Evolutionary conservation across 2,797 vertebrate genomes (phyloP), one percentile per base, ranked within the genome.

Genomic region (Gephyroberyx darwinii): DNA sequence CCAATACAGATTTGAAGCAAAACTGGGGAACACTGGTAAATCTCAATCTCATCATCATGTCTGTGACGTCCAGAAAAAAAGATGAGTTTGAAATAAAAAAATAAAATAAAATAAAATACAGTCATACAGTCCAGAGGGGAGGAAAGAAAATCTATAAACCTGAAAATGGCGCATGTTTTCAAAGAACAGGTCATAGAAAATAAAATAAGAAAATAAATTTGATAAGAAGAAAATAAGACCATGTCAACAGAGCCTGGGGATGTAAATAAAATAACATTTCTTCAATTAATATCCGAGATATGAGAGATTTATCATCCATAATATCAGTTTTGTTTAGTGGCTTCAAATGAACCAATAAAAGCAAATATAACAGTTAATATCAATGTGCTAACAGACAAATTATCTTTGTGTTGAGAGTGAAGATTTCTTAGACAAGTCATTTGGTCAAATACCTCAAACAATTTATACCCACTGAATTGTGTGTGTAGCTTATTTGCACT

Each of bases 1-100:
- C 95, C 95, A 96, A 93, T 96, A 98, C 95, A 97, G 93, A 95
- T 93, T 94, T 95, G 90, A 96, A 97, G 95, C 94, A 94, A 95
- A 95, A 95, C 88, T 93, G 91, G 93, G 93, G 94, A 91, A 95
- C 94, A 94, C 94, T 93, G 95, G 94, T 91, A 93, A 95, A 93
- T 94, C 92, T 94, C 93, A 91, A 89, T 88, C 74, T 75, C 86
- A 83, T 90, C 82, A 85, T 77, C 71, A 78, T 86, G 84, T 88
- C 78, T 62, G 74, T 84, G 88, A 91, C 85, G 87, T 60, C 77
- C 78, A 85, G 73, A 87, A 83, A 70, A 70, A 63, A 77, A 85
- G 51, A 83, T 72, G 72, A 84, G 76, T 35, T 61, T 77, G 69
- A 83, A 82, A 84, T 68, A 14, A 56, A 75, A 75, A 76, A 69